Evolutionary conservation across 2,797 vertebrate genomes (phyloP).

Genomic region (Paratrypauchen microcephalus): DNA sequence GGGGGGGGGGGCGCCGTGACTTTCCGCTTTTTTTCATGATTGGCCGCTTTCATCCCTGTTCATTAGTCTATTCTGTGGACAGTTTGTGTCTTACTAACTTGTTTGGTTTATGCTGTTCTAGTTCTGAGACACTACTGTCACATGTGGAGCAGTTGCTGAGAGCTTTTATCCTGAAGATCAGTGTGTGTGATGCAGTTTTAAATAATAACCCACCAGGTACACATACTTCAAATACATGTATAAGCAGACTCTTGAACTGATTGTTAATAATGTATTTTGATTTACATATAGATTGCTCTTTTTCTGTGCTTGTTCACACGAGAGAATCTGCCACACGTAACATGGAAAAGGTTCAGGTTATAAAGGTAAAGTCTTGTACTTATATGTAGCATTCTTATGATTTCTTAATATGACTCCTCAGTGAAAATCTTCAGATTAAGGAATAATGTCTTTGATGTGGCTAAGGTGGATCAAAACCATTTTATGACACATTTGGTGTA

Average conservation of each 20-base stretch:
- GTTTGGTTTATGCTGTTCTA: conserved; percentile 51
- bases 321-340: conserved; percentile 93
- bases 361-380: conserved; percentile 82
- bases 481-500: not conserved
- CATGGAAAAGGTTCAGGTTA: conserved; percentile 99
- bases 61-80: not conserved
- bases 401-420: too few relatives aligned
- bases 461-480: not conserved
- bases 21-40: too few relatives aligned
- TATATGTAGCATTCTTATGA: too few relatives aligned
- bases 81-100: not conserved
- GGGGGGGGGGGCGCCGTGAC: too few relatives aligned
- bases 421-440: too few relatives aligned
- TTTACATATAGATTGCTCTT: conserved; percentile 86
- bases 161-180: conserved; percentile 97
- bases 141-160: conserved; percentile 94
- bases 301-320: conserved; percentile 94
- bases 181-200: conserved; percentile 93
- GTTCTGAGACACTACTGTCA: conserved; percentile 90
- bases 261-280: conserved; percentile 7
- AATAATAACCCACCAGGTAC: conserved; percentile 95
- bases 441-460: not conserved
- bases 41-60: too few relatives aligned
- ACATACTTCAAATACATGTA: not conserved
- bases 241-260: not conserved